phyloP scores from a whole-genome alignment of 1,140 invertebrate genomes.

The Luehdorfia chinensis region DNA sequence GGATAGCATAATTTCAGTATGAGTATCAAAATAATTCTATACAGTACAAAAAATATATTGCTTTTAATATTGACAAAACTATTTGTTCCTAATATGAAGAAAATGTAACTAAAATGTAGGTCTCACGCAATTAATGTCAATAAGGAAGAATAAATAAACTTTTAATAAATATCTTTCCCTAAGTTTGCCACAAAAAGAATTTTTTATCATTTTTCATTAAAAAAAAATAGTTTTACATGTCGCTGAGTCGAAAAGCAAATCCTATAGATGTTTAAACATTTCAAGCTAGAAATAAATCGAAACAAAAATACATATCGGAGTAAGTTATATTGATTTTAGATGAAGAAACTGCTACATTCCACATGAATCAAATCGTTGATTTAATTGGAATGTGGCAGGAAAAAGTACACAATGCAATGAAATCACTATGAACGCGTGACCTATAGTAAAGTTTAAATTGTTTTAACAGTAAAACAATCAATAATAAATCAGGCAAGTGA shows the following conservation, averaged over 20 bases:
- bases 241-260: no score
- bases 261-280: no score
- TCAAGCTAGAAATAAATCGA: no score
- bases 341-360: no score
- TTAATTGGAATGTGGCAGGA: no score
- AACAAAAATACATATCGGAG: no score
- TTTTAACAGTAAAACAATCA: no score
- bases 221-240: neutral
- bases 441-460: no score
- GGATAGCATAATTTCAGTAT: neutral
- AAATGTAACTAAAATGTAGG: neutral
- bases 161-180: neutral
- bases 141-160: neutral
- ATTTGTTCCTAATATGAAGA: neutral
- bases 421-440: no score
- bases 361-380: no score
- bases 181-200: neutral
- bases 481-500: constrained; percentile 24
- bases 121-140: neutral
- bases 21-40: neutral
- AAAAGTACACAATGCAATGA: no score
- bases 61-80: neutral
- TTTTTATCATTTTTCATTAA: neutral
- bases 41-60: neutral
- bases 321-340: no score